Evolutionary conservation across 1,140 invertebrate genomes (phyloP).

Genomic region (Bemisia tabaci): DNA sequence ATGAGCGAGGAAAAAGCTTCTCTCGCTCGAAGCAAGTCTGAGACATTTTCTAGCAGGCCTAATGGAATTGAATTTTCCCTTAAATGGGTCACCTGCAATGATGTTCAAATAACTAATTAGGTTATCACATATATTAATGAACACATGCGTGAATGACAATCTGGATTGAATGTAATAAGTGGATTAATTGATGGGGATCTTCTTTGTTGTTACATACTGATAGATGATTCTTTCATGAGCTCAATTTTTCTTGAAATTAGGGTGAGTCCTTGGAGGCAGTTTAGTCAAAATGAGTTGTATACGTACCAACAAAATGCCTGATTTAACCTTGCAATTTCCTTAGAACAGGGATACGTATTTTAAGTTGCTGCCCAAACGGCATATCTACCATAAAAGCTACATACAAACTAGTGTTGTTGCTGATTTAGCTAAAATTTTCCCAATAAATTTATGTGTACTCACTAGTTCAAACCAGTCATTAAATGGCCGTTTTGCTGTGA

Average conservation of each 20-base stretch:
- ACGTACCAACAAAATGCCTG: neutral
- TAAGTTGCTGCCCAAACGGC: neutral
- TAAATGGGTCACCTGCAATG: constrained; percentile 46
- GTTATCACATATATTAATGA: neutral
- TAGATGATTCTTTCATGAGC: too few species aligned
- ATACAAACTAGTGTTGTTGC: neutral
- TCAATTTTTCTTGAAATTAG: too few species aligned
- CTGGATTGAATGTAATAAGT: too few species aligned
- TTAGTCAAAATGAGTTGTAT: neutral
- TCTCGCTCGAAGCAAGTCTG: constrained; percentile 50
- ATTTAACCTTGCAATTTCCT: too few species aligned
- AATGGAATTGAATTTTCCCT: constrained; percentile 49
- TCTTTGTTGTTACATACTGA: too few species aligned
- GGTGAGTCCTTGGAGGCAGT: neutral
- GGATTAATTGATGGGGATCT: too few species aligned
- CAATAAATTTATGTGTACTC: constrained; percentile 18
- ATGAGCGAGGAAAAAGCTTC: constrained; percentile 53
- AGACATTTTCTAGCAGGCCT: constrained; percentile 55
- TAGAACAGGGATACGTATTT: neutral
- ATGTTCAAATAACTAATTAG: neutral
- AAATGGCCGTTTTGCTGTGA: constrained; percentile 53
- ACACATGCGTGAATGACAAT: neutral
- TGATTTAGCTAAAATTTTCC: neutral
- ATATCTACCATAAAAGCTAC: constrained; percentile 4
- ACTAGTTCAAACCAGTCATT: constrained; percentile 55